Base-by-base conservation (phyloP, 2,113 vertebrate genomes). In the Coryphaenoides rupestris region DNA sequence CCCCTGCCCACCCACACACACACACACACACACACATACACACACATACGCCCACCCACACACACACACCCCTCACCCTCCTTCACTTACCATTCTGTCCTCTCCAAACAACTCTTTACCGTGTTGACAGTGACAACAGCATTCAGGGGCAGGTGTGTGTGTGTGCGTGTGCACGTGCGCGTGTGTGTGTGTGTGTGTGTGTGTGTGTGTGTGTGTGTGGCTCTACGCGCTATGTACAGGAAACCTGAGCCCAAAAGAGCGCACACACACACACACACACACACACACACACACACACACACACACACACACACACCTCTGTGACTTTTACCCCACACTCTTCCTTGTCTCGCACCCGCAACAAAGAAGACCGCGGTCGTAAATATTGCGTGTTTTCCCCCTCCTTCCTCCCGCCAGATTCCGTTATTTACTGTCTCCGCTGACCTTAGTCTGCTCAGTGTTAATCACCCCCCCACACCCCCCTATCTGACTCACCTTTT, bases 91-190 rank as follows among this genome's bases (percentile, higher is more conserved):
- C 50, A 19, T 33, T 22, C 58, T 68, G 47, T 33, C 55, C 26
- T 45, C 40, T 22, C 45, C 28, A 81, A 86, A 80, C 75, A 64
- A 65, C 47, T 68, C 72, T 64, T 68, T 63, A 77, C 72, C 60
- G 65, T 82, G 81, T 84, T 86, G 76, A 85, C 86, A 82, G 76
- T 83, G 67, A 68, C 73, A 85, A 86, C 79, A 84, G 73, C 17
- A n/a, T n/a, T 72, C 60, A 3, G 75, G 61, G 66, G 70, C 66
- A 69, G 74, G 68, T 55, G 60, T 26, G 63, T 57, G 33, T 40
- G 33, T 12, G 33, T 6, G 33, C 3, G 6, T 3, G 28, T 6
- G 33, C 66, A 69, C 72, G 68, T 55, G 60, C 26, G 63, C 57
- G 33, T 40, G 33, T 12, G 33, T 6, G 33, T 3, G 6, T 3